phyloP scores from a whole-genome alignment of 2,888 invertebrate genomes.

The Leucoma salicis region DNA sequence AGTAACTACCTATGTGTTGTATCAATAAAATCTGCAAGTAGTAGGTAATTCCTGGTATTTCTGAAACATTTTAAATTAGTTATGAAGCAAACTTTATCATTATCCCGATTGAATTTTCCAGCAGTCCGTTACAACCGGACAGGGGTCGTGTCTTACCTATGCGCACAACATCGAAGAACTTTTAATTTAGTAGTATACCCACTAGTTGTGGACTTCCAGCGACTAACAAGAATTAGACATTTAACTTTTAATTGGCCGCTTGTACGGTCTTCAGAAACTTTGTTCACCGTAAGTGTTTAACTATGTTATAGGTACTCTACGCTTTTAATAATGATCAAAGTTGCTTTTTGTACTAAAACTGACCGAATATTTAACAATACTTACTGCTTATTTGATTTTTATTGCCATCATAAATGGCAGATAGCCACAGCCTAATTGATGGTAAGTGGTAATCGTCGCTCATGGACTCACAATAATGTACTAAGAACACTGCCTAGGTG shows the following conservation, averaged over 20 bases:
- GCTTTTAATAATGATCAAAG: conserved; percentile 53
- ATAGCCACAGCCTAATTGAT: too few species aligned
- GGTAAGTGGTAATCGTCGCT: too few species aligned
- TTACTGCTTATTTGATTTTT: too few species aligned
- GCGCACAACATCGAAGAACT: conserved; percentile 53
- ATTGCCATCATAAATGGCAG: too few species aligned
- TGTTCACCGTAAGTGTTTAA: conserved; percentile 72
- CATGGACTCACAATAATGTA: too few species aligned
- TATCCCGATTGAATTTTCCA: conserved; percentile 30
- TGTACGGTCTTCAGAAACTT: conserved; percentile 76
- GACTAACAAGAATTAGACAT: conserved; percentile 80
- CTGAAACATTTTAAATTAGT: conserved; percentile 21
- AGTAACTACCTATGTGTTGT: too few species aligned
- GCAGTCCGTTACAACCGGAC: conserved; percentile 26
- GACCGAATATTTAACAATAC: too few species aligned
- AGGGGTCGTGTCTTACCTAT: conserved; percentile 48
- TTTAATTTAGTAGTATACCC: conserved; percentile 55
- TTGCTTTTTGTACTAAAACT: conserved; percentile 32
- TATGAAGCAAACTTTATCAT: conserved; percentile 29
- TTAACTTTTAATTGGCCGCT: conserved; percentile 81
- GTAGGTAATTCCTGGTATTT: neutral
- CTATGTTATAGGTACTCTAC: conserved; percentile 61
- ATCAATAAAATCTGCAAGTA: neutral
- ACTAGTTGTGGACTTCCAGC: conserved; percentile 72
- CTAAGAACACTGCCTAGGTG: too few species aligned